Conservation (phyloP, 2,797 vertebrate genomes). For the Synanceia verrucosa region DNA sequence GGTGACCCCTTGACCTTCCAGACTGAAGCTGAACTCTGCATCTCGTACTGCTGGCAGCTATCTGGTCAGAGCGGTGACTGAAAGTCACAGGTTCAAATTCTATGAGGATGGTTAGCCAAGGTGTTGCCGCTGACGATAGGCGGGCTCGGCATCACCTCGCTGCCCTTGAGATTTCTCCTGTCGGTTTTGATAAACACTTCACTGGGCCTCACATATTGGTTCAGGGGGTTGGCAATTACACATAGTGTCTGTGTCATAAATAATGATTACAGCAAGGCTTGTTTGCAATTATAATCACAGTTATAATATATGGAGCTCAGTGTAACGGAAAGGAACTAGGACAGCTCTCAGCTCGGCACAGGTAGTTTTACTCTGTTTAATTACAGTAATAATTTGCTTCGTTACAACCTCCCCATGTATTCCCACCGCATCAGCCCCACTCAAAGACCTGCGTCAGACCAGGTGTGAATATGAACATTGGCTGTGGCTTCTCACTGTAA, state of each 20-base stretch:
- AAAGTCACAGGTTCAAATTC: slow-evolving; percentile 56
- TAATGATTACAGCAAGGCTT: slow-evolving; percentile 71
- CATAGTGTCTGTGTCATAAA: slow-evolving; percentile 70
- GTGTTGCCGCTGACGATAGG: slow-evolving; percentile 1
- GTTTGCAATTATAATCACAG: slow-evolving; percentile 80
- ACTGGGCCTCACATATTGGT: slow-evolving; percentile 53
- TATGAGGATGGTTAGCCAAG: slow-evolving; percentile 22
- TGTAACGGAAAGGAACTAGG: slow-evolving; percentile 70
- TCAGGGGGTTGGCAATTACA: slow-evolving; percentile 58
- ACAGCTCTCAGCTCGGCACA: slow-evolving; percentile 61
- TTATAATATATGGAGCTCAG: slow-evolving; percentile 75
- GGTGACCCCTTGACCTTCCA: slow-evolving; percentile 41
- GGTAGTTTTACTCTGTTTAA: slow-evolving; percentile 75
- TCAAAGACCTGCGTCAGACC: slow-evolving; percentile 32
- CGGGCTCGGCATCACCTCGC: slow-evolving; percentile 8
- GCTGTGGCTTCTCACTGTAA: slow-evolving; percentile 47
- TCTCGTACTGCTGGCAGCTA: slow-evolving; percentile 38
- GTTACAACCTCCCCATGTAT: slow-evolving; percentile 39
- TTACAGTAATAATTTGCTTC: slow-evolving; percentile 70
- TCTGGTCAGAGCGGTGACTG: slow-evolving; percentile 25
- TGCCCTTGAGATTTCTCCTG: slow-evolving; percentile 60
- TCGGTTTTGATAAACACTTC: slow-evolving; percentile 64
- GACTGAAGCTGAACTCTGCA: slow-evolving; percentile 27
- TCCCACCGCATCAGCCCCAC: slow-evolving; percentile 41
- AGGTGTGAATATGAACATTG: slow-evolving; percentile 61